Evolutionary conservation across 2,113 vertebrate species (phyloP).

Genomic region (Crocuta crocuta): DNA sequence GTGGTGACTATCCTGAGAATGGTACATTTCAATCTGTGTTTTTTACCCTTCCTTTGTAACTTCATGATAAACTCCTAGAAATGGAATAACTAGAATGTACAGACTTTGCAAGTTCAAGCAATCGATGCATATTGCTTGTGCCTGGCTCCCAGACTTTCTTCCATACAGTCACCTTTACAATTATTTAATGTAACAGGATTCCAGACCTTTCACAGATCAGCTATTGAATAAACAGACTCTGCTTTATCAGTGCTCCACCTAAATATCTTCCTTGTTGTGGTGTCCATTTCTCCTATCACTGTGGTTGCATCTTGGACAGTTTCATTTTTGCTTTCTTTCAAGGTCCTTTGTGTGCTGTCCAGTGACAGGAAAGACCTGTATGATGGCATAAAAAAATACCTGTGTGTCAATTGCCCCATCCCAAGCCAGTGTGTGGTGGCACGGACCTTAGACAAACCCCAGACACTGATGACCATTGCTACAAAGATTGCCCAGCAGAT

Average conservation of each 20-base stretch:
- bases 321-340: constrained; percentile 2
- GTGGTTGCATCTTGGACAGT: background rate
- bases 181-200: background rate
- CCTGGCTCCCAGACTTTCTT: background rate
- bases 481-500: constrained; percentile 95
- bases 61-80: background rate
- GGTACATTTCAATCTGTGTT: background rate
- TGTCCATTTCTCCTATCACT: background rate
- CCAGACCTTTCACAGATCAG: background rate
- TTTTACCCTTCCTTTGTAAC: background rate
- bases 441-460: constrained; percentile 88
- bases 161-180: background rate
- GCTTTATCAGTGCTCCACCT: background rate
- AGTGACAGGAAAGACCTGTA: constrained; percentile 92
- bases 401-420: constrained; percentile 91
- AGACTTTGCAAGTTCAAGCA: background rate
- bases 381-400: constrained; percentile 91
- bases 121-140: background rate
- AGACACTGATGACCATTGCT: constrained; percentile 87
- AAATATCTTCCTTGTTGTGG: background rate
- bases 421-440: constrained; percentile 94
- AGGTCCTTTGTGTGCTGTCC: constrained; percentile 93
- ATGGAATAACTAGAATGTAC: background rate
- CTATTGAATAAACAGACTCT: background rate
- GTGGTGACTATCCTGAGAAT: background rate